These are phyloP conservation scores for Drosophila imparisetae DNA, from an alignment of 2,888 invertebrate genomes.

Conservation along the genomic window DNA sequence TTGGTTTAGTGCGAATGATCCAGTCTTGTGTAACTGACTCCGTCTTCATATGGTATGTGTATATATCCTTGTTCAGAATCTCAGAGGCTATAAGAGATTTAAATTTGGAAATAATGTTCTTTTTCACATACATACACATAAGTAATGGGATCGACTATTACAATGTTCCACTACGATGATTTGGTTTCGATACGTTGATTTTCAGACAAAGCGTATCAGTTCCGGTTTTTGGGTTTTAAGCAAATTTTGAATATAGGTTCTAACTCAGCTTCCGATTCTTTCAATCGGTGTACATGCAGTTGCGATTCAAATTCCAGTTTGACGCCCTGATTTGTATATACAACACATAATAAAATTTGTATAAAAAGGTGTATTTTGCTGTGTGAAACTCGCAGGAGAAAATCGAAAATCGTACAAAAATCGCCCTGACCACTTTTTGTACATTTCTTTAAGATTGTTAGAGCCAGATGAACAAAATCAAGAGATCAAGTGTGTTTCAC, in stretches of 20 bases:
- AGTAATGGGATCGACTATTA: not conserved
- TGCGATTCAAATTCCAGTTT: not conserved
- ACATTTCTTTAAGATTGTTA: not conserved
- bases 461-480: not conserved
- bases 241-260: not conserved
- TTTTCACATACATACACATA: not conserved
- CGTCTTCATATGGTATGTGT: not conserved
- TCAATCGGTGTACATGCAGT: not conserved
- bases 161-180: not conserved
- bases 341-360: rapidly evolving
- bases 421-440: too few relatives aligned
- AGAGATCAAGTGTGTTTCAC: not conserved
- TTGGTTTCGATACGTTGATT: not conserved
- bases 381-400: rapidly evolving
- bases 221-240: not conserved
- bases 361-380: not conserved
- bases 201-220: not conserved
- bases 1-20: not conserved
- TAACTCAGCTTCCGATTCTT: not conserved
- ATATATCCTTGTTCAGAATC: not conserved
- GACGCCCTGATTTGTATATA: not conserved
- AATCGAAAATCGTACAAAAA: too few relatives aligned
- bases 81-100: not conserved
- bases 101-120: not conserved
- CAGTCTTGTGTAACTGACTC: not conserved